Conservation (phyloP, 2,797 vertebrate genomes). For the Rhincodon typus region DNA sequence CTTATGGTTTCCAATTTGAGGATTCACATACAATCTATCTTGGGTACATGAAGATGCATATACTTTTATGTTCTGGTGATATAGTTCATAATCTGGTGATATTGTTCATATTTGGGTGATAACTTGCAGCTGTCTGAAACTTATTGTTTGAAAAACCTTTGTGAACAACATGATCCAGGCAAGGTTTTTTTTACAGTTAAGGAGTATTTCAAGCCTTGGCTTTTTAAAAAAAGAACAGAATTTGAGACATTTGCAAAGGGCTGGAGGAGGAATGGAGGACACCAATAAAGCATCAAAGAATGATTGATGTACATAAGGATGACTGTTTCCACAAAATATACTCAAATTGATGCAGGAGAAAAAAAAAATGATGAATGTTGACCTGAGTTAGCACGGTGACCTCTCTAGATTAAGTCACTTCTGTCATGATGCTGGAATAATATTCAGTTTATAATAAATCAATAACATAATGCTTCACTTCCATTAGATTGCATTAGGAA, state of each 20-base stretch:
- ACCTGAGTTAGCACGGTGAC: not conserved
- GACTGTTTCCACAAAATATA: not conserved
- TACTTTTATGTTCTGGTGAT: not conserved
- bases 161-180: not conserved
- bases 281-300: not conserved
- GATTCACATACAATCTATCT: too few relatives aligned
- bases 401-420: conserved; percentile 7
- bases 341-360: not conserved
- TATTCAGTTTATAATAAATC: conserved; percentile 3
- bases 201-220: too few relatives aligned
- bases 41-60: not conserved
- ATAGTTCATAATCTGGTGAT: too few relatives aligned
- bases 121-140: not conserved
- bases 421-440: conserved; percentile 30
- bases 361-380: not conserved
- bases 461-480: not conserved
- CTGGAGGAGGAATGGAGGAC: too few relatives aligned
- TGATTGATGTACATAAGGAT: not conserved
- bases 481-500: not conserved
- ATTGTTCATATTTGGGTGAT: too few relatives aligned
- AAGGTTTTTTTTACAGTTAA: not conserved
- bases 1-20: too few relatives aligned
- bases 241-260: too few relatives aligned
- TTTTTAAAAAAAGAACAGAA: too few relatives aligned
- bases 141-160: not conserved